phyloP scores from a whole-genome alignment of 1,140 invertebrate species.

The Parapsyche elsis region DNA sequence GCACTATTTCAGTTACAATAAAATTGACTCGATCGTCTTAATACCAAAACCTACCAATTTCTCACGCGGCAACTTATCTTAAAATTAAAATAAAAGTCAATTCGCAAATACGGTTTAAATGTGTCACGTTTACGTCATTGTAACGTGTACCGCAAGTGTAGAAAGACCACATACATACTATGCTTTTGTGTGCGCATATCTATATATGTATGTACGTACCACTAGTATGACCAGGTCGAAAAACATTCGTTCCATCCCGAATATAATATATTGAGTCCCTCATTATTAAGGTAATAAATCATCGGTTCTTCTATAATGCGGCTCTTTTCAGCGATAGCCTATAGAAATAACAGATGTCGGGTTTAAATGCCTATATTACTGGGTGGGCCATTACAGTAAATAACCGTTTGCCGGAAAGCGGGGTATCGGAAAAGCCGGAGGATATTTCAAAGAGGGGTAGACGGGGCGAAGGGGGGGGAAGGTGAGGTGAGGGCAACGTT shows the following conservation, averaged over 20 bases:
- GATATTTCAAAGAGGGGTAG: constrained; percentile 37
- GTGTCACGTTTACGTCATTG: no score
- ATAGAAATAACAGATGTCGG: constrained; percentile 43
- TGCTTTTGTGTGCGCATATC: no score
- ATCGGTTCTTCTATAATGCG: constrained; percentile 38
- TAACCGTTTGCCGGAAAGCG: constrained; percentile 42
- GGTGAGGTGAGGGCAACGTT: background rate
- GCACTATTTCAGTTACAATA: no score
- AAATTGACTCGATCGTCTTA: no score
- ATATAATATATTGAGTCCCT: constrained; percentile 43
- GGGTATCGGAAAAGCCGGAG: constrained; percentile 42
- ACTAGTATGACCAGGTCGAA: constrained; percentile 15
- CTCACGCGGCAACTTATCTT: no score
- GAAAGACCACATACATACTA: no score
- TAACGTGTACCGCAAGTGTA: no score
- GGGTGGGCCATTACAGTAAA: constrained; percentile 42
- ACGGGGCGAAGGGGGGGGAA: background rate
- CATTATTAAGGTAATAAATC: constrained; percentile 43
- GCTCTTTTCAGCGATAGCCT: constrained; percentile 41
- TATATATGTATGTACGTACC: no score
- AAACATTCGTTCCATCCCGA: constrained; percentile 23
- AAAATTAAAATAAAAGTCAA: no score
- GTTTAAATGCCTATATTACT: constrained; percentile 46
- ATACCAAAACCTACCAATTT: no score
- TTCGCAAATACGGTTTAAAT: no score